phyloP scores from a whole-genome alignment of 2,113 vertebrate genomes.

The Mustelus asterias region DNA sequence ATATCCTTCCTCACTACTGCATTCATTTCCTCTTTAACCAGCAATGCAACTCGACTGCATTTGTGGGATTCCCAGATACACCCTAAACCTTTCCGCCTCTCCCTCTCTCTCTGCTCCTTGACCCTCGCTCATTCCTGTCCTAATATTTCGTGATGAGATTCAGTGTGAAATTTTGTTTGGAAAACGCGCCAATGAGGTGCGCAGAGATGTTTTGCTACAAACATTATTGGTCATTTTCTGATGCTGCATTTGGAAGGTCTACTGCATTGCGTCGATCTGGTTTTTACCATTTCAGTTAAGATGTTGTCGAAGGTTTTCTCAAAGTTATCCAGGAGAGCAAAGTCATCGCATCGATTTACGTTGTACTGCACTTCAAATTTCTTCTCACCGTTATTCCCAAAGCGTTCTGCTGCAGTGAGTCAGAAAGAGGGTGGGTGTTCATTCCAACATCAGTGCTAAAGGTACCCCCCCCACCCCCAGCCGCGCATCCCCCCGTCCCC shows the following conservation, averaged over 20 bases:
- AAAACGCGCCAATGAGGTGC: not conserved
- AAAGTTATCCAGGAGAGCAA: slow-evolving; percentile 74
- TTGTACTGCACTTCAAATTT: slow-evolving; percentile 95
- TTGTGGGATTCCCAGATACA: too few relatives aligned
- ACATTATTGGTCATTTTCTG: not conserved
- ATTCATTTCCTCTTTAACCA: not conserved
- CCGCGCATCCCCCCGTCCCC: too few relatives aligned
- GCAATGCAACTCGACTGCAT: too few relatives aligned
- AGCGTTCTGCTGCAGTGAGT: slow-evolving; percentile 71
- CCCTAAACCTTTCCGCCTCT: not conserved
- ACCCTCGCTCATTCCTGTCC: not conserved
- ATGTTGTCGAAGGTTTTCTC: slow-evolving; percentile 76
- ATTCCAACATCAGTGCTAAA: not conserved
- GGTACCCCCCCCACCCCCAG: not conserved
- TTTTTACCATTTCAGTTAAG: slow-evolving; percentile 78
- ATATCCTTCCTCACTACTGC: too few relatives aligned
- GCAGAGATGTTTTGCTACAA: not conserved
- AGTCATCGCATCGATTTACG: slow-evolving; percentile 84
- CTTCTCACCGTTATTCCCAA: slow-evolving; percentile 91
- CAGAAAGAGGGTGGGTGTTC: slow-evolving; percentile 38
- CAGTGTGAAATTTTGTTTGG: not conserved
- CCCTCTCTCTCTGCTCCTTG: not conserved
- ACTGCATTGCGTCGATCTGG: not conserved
- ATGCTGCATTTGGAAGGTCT: not conserved
- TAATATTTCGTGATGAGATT: not conserved